Percentiles rank a stretch among this genome's conserved stretches.
Evolutionary conservation across 1,140 invertebrate genomes (phyloP).

Genomic region (Manduca sexta): DNA sequence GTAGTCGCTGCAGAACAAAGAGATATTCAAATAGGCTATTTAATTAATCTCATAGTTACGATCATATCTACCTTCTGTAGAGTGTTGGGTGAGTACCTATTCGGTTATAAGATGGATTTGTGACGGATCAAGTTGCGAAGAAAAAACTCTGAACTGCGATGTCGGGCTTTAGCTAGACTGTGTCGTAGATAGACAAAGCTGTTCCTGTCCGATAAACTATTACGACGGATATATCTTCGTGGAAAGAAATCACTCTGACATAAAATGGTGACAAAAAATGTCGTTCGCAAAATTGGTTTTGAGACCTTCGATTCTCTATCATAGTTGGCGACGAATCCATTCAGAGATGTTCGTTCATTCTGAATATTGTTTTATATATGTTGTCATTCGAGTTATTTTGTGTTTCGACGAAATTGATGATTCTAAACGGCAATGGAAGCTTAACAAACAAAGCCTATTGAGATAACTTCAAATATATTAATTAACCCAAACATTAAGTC

Average conservation of each 20-base stretch:
- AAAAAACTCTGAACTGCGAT: constrained; percentile 13
- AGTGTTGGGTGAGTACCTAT: constrained; percentile 34
- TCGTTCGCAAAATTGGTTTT: constrained; percentile 31
- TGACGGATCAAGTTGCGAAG: constrained; percentile 4
- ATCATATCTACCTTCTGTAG: no score
- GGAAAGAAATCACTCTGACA: constrained; percentile 37
- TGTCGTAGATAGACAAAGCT: constrained; percentile 19
- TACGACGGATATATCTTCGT: constrained; percentile 28
- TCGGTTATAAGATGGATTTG: constrained; percentile 20
- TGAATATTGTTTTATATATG: background rate
- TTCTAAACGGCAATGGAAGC: no score
- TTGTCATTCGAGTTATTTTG: no score
- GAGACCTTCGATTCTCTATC: constrained; percentile 22
- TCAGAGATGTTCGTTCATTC: constrained; percentile 14
- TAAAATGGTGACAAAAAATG: constrained; percentile 45
- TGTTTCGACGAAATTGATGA: no score
- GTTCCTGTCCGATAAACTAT: constrained; percentile 26
- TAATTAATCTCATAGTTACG: constrained; percentile 49
- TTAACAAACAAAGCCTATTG: background rate
- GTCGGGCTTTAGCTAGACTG: constrained; percentile 8
- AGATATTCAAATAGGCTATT: constrained; percentile 40
- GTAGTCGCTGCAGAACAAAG: constrained; percentile 25
- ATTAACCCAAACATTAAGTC: background rate
- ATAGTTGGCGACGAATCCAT: constrained; percentile 13
- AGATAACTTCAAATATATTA: background rate